Evolutionary conservation across 2,888 invertebrate genomes (phyloP).

Genomic region (Rhogogaster chlorosoma): DNA sequence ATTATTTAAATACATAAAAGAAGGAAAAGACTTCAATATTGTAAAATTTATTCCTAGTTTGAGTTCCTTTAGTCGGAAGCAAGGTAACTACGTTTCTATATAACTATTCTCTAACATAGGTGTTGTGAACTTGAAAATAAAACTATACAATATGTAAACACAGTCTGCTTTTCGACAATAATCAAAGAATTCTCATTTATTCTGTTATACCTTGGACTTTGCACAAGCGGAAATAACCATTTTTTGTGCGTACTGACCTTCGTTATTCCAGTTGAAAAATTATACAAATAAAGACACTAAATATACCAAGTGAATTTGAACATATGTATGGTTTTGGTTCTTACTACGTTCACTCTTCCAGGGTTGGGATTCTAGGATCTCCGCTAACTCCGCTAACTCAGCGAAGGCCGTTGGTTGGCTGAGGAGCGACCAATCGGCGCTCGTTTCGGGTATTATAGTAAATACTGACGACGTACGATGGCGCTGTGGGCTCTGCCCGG

Average conservation of each 20-base stretch:
- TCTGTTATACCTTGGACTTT: not conserved
- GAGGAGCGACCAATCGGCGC: too few species aligned
- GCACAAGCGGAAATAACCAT: not conserved
- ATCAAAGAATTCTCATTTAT: not conserved
- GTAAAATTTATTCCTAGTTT: not conserved
- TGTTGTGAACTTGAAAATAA: not conserved
- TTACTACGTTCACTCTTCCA: not conserved
- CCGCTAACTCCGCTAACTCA: too few species aligned
- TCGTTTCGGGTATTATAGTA: too few species aligned
- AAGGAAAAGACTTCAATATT: too few species aligned
- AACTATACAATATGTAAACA: not conserved
- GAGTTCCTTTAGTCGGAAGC: not conserved
- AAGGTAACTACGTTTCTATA: not conserved
- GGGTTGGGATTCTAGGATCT: too few species aligned
- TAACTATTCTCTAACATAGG: not conserved
- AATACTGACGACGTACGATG: too few species aligned
- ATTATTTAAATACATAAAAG: too few species aligned
- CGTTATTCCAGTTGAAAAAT: not conserved
- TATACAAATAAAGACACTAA: not conserved
- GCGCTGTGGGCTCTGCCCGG: too few species aligned
- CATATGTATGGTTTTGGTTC: not conserved
- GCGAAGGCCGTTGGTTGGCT: too few species aligned
- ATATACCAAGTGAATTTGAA: not conserved
- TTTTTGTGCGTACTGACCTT: not conserved
- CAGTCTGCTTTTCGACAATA: not conserved